Percentiles rank a stretch among this genome's conserved stretches.
These are phyloP conservation scores for Dendronephthya gigantea DNA, from an alignment of 64 coral and sea anemone genomes.

Conservation along the genomic window DNA sequence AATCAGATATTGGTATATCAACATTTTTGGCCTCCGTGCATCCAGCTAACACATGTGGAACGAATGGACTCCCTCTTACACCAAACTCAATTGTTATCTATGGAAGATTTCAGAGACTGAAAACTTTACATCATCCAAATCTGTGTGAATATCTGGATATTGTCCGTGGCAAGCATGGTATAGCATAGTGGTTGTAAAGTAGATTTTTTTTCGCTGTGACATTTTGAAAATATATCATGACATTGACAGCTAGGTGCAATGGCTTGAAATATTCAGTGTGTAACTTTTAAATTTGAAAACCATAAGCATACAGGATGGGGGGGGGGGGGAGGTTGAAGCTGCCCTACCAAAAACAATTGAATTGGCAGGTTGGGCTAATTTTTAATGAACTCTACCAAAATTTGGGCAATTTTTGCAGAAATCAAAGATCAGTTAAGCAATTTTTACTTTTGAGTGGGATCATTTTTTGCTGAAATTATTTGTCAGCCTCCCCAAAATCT, in stretches of 20 bases:
- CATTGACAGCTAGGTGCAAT: neutral
- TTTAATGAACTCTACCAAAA: no score
- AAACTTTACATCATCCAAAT: slow-evolving; percentile 66
- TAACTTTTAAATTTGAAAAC: no score
- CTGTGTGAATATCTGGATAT: slow-evolving; percentile 94
- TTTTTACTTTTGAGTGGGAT: no score
- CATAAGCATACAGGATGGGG: no score
- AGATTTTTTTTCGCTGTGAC: neutral
- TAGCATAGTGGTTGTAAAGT: neutral
- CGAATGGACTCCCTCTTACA: slow-evolving; percentile 84
- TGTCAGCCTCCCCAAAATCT: no score
- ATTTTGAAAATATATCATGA: neutral
- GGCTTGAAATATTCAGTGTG: no score
- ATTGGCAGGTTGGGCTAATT: no score
- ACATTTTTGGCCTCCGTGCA: slow-evolving; percentile 85
- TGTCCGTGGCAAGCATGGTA: slow-evolving; percentile 85
- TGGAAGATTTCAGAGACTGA: slow-evolving; percentile 68
- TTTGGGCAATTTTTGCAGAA: no score
- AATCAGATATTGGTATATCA: slow-evolving; percentile 78
- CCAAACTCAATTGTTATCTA: slow-evolving; percentile 95
- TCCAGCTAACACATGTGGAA: slow-evolving; percentile 77
- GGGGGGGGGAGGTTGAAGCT: no score
- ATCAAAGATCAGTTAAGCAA: no score
- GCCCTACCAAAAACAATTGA: no score
- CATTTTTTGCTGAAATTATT: no score